A percentile compares a stretch with the other conserved stretches of the same genome.
Evolutionary conservation across 2,797 vertebrate species (phyloP).

Genomic region (Menidia menidia): DNA sequence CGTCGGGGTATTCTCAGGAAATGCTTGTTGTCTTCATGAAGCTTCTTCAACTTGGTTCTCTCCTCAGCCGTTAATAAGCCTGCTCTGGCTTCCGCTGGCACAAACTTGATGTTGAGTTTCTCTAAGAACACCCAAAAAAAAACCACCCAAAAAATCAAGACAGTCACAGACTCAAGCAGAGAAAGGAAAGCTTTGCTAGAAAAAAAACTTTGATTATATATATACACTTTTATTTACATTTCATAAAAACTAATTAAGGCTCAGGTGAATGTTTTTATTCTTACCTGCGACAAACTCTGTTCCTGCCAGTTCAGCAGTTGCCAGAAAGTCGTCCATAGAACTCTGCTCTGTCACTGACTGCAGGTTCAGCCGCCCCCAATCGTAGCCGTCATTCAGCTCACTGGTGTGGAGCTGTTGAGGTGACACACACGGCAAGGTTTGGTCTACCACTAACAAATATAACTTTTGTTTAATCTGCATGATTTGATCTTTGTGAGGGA

Average conservation of each 20-base stretch:
- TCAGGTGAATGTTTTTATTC: neutral
- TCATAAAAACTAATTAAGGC: neutral
- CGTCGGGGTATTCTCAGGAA: conserved; percentile 92
- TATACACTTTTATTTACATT: neutral
- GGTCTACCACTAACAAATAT: neutral
- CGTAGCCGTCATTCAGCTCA: conserved; percentile 90
- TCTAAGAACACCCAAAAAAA: conserved; percentile 77
- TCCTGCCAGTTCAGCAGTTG: conserved; percentile 93
- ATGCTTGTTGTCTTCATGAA: conserved; percentile 90
- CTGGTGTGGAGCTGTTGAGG: conserved; percentile 88
- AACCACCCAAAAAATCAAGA: neutral
- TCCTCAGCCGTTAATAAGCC: conserved; percentile 89
- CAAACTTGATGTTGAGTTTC: conserved; percentile 93
- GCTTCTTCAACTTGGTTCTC: conserved; percentile 81
- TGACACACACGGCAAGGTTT: neutral
- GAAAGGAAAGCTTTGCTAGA: neutral
- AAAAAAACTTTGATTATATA: neutral
- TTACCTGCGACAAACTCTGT: conserved; percentile 93
- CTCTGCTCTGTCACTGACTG: conserved; percentile 95
- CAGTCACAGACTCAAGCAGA: neutral
- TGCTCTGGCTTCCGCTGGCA: conserved; percentile 86
- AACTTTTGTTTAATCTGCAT: neutral
- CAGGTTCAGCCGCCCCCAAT: conserved; percentile 90
- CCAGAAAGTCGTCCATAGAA: conserved; percentile 94
- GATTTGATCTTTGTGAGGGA: too few relatives aligned